Percentiles rank a stretch among this genome's conserved stretches.
Conservation (phyloP, 2,888 invertebrate genomes). For the Pharmacophagus antenor region DNA sequence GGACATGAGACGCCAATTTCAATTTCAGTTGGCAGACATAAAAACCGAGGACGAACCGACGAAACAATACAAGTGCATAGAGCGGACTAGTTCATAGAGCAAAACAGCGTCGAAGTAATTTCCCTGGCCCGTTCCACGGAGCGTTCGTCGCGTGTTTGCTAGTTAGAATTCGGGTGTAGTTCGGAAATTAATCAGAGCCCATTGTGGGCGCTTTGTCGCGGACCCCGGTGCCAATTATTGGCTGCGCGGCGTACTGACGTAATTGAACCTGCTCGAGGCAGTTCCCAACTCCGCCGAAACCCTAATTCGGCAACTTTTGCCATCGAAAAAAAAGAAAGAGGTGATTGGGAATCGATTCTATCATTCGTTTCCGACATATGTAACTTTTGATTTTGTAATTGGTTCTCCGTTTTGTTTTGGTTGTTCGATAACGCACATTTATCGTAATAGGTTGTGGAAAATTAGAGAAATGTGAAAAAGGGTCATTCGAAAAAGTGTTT, state of each 20-base stretch:
- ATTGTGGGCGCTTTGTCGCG: constrained; percentile 79
- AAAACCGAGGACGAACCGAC: constrained; percentile 26
- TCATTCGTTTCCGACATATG: constrained; percentile 34
- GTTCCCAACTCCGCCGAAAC: constrained; percentile 37
- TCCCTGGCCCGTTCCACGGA: constrained; percentile 54
- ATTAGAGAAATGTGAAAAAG: background rate
- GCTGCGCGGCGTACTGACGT: constrained; percentile 60
- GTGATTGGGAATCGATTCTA: constrained; percentile 31
- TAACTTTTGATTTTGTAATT: constrained; percentile 26
- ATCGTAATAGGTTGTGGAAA: background rate
- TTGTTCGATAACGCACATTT: constrained; percentile 5
- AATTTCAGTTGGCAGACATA: constrained; percentile 22
- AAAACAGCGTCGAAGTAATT: constrained; percentile 61
- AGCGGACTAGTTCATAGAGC: constrained; percentile 44
- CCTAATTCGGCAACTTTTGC: constrained; percentile 42
- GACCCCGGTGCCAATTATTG: constrained; percentile 74
- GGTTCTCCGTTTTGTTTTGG: constrained; percentile 19
- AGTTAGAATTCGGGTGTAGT: constrained; percentile 79
- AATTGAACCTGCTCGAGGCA: constrained; percentile 67
- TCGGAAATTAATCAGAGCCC: constrained; percentile 78
- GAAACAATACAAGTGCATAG: constrained; percentile 36
- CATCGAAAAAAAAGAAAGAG: constrained; percentile 26
- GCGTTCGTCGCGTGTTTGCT: constrained; percentile 68
- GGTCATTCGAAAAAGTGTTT: background rate
- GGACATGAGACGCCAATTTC: constrained; percentile 33